A percentile compares a stretch with the other conserved stretches of the same genome.
These are phyloP conservation scores for Sogatella furcifera DNA, from an alignment of 1,140 invertebrate genomes.

Conservation along the genomic window DNA sequence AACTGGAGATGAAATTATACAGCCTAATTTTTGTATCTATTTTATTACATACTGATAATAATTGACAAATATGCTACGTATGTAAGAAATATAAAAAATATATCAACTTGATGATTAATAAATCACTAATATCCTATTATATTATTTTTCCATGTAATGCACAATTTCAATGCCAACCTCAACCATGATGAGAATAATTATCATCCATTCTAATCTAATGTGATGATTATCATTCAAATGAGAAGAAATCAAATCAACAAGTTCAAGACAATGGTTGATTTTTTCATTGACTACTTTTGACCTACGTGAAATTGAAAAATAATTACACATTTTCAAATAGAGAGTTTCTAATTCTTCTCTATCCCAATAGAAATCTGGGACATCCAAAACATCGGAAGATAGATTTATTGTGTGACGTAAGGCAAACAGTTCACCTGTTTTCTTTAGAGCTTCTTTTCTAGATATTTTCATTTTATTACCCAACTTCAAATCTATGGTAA, in stretches of 20 bases:
- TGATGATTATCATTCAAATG: conserved; percentile 87
- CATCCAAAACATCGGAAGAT: conserved; percentile 85
- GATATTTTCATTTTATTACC: conserved; percentile 56
- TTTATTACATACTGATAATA: no score
- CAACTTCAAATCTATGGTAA: conserved; percentile 69
- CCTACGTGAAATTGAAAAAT: conserved; percentile 74
- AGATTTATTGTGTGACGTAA: conserved; percentile 83
- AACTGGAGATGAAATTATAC: no score
- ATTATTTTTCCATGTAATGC: conserved; percentile 43
- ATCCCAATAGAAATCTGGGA: conserved; percentile 97
- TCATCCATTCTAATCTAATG: conserved; percentile 89
- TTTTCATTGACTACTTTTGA: conserved; percentile 90
- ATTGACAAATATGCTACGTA: no score
- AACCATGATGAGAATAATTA: conserved; percentile 88
- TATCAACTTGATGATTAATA: no score
- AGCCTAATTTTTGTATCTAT: no score
- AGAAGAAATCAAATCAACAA: conserved; percentile 74
- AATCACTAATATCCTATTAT: no score
- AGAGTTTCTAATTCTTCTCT: conserved; percentile 73
- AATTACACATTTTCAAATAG: conserved; percentile 66
- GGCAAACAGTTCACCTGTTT: conserved; percentile 83
- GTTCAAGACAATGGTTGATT: conserved; percentile 81
- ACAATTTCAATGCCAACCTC: conserved; percentile 84
- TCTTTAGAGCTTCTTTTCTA: conserved; percentile 63
- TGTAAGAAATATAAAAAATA: no score